Base-by-base conservation (phyloP, 2,113 vertebrate genomes). In the Turnix velox region DNA sequence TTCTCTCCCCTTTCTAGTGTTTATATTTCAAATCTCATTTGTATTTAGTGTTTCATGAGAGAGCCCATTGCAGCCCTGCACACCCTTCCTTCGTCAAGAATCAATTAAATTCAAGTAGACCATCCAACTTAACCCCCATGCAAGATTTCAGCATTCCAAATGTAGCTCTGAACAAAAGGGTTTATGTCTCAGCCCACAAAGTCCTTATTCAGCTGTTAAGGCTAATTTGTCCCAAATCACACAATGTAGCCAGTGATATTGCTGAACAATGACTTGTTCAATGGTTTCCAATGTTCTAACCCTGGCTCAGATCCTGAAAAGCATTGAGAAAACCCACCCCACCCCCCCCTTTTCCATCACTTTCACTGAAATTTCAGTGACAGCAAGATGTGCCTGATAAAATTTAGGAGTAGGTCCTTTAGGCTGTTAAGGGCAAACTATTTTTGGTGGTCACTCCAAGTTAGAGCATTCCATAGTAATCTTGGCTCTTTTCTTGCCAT, bases 231-330 rank as follows among this genome's bases (percentile, higher is more conserved):
- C 96, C 95, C 94, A 96, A 97, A 94, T 95, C 88, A 97, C 76
- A 98, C 97, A 98, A 98, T 95, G 95, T 92, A 95, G 93, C 94
- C 95, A 97, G 93, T 98, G 95, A 97, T 97, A 95, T 95, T 92
- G 90, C 96, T 82, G 96, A 95, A 97, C 95, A 95, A 98, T 96
- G 94, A 96, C 94, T 93, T 94, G 96, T 92, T 96, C 95, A 97
- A 96, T 94, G 93, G 96, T 92, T 89, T 96, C 93, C 96, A 97
- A 95, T 68, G 94, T 96, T 95, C 93, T 93, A 95, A 95, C 89
- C 91, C 86, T 45, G 82, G 87, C 89, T 91, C 51, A 31, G 54
- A 85, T 46, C 76, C 48, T 87, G 71, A 79, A 93, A 91, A 91
- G 63, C 67, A 66, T 6, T 5, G 28, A 89, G 74, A 82, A 68